Evolutionary conservation across 2,888 invertebrate genomes (phyloP).

Genomic region (Epirrhoe tristata): DNA sequence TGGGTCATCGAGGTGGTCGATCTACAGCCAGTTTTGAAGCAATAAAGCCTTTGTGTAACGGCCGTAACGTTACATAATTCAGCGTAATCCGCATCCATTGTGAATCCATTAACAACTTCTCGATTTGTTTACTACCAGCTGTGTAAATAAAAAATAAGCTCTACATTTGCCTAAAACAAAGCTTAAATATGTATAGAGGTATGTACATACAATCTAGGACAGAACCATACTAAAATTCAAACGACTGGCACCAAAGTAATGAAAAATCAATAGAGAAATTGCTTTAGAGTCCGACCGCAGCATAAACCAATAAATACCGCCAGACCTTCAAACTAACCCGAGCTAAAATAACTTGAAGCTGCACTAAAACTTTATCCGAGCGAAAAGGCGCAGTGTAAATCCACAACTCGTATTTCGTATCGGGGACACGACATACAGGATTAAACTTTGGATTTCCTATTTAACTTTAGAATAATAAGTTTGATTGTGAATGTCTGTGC

Average conservation of each 20-base stretch:
- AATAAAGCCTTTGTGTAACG: slow-evolving; percentile 56
- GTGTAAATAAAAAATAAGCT: slow-evolving; percentile 13
- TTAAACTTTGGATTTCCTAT: slow-evolving; percentile 54
- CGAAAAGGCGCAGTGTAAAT: slow-evolving; percentile 32
- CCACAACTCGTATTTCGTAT: slow-evolving; percentile 29
- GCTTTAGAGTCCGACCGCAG: slow-evolving; percentile 23
- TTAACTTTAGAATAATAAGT: slow-evolving; percentile 55
- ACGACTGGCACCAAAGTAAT: background rate
- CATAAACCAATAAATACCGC: slow-evolving; percentile 17
- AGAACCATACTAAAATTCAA: slow-evolving; percentile 2
- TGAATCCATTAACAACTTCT: slow-evolving; percentile 40
- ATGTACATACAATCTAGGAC: background rate
- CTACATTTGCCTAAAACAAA: background rate
- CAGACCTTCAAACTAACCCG: slow-evolving; percentile 25
- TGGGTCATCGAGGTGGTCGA: slow-evolving; percentile 79
- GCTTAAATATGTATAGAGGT: background rate
- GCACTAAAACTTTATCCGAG: slow-evolving; percentile 31
- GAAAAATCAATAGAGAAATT: slow-evolving; percentile 21
- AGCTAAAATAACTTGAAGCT: slow-evolving; percentile 33
- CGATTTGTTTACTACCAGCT: slow-evolving; percentile 23
- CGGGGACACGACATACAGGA: slow-evolving; percentile 41
- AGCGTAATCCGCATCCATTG: slow-evolving; percentile 44
- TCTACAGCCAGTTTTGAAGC: slow-evolving; percentile 60
- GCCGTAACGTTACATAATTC: slow-evolving; percentile 53
- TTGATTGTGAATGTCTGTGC: slow-evolving; percentile 41